Percentiles rank a stretch among this genome's conserved stretches.
phyloP scores from a whole-genome alignment of 2,113 vertebrate genomes.

The Patagioenas fasciata region DNA sequence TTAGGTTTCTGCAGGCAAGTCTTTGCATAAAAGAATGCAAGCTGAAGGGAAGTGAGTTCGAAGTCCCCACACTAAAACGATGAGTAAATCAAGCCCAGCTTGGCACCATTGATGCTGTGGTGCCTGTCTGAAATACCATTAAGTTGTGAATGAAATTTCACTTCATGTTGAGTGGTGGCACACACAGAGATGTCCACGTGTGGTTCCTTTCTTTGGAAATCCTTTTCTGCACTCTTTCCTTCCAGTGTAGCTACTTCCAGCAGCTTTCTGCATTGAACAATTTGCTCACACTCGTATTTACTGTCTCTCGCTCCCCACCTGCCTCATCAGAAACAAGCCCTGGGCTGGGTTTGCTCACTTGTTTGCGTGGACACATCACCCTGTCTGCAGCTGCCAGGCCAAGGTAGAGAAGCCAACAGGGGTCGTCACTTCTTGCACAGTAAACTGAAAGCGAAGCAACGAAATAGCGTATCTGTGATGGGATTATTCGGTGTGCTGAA shows the following conservation, averaged over 20 bases:
- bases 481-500: neutral
- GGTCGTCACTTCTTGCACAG: neutral
- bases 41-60: neutral
- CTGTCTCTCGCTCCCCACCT: neutral
- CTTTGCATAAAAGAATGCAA: neutral
- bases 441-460: neutral
- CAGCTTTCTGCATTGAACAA: neutral
- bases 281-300: neutral
- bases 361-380: neutral
- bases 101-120: neutral
- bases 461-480: neutral
- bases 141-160: neutral
- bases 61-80: neutral
- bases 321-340: neutral
- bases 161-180: neutral
- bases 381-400: neutral
- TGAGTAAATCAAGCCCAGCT: neutral
- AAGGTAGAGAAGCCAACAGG: neutral
- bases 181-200: neutral
- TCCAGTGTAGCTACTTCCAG: neutral
- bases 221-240: neutral
- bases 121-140: neutral
- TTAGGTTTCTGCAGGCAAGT: neutral
- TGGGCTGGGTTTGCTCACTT: neutral
- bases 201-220: neutral